A percentile compares a stretch with the other conserved stretches of the same genome.
Conservation (phyloP, 2,888 invertebrate species). For the Caenorhabditis drosophilae region DNA sequence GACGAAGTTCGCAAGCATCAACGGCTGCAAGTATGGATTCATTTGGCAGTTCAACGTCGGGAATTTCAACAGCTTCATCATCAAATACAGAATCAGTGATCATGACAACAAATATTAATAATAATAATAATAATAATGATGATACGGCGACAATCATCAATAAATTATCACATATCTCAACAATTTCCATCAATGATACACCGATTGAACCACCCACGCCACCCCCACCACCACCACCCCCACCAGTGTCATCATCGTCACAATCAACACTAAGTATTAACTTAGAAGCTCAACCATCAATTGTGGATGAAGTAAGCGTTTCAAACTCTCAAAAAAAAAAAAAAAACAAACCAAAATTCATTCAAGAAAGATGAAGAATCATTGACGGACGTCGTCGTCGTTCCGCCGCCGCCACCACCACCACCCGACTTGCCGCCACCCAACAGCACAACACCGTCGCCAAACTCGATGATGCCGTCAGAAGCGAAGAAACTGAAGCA, state of each 20-base stretch:
- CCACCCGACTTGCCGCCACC: constrained; percentile 51
- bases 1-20: constrained; percentile 57
- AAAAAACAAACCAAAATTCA: too few species aligned
- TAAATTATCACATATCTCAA: constrained; percentile 35
- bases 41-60: constrained; percentile 67
- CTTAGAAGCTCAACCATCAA: constrained; percentile 18
- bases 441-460: constrained; percentile 32
- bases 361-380: too few species aligned
- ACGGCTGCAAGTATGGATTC: constrained; percentile 62
- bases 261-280: constrained; percentile 23
- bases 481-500: constrained; percentile 21
- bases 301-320: constrained; percentile 21
- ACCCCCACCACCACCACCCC: too few species aligned
- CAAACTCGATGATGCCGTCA: constrained; percentile 21
- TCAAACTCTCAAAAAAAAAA: too few species aligned
- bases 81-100: constrained; percentile 21
- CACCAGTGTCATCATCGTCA: too few species aligned
- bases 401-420: constrained; percentile 41
- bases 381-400: too few species aligned
- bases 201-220: constrained; percentile 11
- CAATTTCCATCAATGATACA: constrained; percentile 36
- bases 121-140: too few species aligned
- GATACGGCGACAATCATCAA: too few species aligned
- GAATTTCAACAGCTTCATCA: constrained; percentile 58
- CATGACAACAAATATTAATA: constrained; percentile 4